Conservation (phyloP, 2,113 vertebrate genomes). For the Limnothrissa miodon region DNA sequence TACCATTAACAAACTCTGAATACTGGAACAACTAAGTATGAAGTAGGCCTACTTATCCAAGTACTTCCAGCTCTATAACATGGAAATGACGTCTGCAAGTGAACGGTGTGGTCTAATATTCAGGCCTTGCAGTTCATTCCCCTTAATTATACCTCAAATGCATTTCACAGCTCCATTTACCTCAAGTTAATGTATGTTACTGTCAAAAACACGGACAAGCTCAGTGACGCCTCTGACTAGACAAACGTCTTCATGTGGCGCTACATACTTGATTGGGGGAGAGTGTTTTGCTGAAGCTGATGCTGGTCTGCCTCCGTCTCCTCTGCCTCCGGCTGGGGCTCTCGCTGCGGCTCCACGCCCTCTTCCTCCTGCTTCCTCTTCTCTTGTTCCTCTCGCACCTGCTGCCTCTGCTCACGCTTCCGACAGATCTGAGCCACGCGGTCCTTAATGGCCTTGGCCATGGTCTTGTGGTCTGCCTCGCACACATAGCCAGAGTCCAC, state of each 20-base stretch:
- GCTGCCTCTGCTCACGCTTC: slow-evolving; percentile 90
- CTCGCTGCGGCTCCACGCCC: slow-evolving; percentile 30
- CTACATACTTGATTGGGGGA: slow-evolving; percentile 35
- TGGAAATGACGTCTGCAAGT: not conserved
- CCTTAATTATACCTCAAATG: not conserved
- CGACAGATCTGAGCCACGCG: slow-evolving; percentile 91
- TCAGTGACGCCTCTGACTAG: too few relatives aligned
- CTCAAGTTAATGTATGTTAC: not conserved
- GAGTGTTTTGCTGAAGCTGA: slow-evolving; percentile 72
- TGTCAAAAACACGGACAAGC: not conserved
- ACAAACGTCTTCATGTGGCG: not conserved
- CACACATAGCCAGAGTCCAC: slow-evolving; percentile 96
- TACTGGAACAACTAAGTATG: too few relatives aligned
- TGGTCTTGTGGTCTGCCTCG: slow-evolving; percentile 97
- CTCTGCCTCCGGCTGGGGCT: slow-evolving; percentile 78
- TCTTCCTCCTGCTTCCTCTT: slow-evolving; percentile 84
- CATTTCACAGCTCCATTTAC: not conserved
- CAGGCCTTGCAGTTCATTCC: not conserved
- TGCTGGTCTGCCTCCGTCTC: slow-evolving; percentile 87
- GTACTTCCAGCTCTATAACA: too few relatives aligned
- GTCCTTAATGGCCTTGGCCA: slow-evolving; percentile 98
- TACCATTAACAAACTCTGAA: too few relatives aligned
- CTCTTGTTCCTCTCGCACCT: slow-evolving; percentile 90
- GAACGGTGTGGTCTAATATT: not conserved
- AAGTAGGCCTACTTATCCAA: too few relatives aligned